Percentiles rank a stretch among this genome's conserved stretches.
These are phyloP conservation scores for Ptilorrhoa leucosticta DNA, from an alignment of 2,113 vertebrate species.

Conservation along the genomic window DNA sequence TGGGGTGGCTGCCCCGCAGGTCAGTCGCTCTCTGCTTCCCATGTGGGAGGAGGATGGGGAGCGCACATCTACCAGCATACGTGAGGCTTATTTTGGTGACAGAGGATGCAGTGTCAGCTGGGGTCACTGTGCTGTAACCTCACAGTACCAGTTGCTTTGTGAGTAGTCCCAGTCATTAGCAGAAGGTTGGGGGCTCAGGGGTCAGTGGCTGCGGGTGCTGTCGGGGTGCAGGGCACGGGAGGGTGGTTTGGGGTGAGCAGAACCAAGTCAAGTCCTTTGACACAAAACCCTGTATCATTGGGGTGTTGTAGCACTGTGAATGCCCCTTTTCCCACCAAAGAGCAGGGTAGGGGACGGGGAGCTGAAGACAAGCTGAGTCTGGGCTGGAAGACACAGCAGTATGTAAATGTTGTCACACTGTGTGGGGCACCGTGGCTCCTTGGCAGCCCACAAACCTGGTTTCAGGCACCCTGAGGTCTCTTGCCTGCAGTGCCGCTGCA, in stretches of 20 bases:
- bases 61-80: background rate
- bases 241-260: background rate
- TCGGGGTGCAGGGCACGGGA: background rate
- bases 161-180: background rate
- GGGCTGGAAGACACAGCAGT: background rate
- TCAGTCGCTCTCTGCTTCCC: background rate
- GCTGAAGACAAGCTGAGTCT: background rate
- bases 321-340: background rate
- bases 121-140: background rate
- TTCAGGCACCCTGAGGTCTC: background rate
- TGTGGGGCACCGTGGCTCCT: background rate
- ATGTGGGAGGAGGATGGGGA: background rate
- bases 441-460: background rate
- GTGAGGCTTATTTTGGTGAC: background rate
- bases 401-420: background rate
- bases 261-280: background rate
- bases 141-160: background rate
- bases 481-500: background rate
- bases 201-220: accelerated
- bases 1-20: accelerated
- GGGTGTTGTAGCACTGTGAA: background rate
- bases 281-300: background rate
- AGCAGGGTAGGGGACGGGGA: background rate
- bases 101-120: background rate
- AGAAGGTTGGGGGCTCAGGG: background rate